Percentiles rank a stretch among this genome's conserved stretches.
Conservation (phyloP, 2,113 vertebrate species). For the Lepus europaeus region DNA sequence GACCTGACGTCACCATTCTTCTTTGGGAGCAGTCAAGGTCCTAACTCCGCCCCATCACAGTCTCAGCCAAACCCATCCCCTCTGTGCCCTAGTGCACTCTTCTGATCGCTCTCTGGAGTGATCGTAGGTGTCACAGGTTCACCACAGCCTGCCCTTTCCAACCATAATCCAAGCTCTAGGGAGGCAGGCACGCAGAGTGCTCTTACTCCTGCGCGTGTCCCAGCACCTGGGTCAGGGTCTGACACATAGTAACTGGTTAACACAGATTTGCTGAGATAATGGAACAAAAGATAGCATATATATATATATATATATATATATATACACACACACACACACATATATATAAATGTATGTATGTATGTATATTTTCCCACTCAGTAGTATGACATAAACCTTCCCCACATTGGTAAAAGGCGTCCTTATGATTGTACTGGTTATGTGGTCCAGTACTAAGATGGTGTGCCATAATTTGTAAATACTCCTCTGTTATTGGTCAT, state of each 20-base stretch:
- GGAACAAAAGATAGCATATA: neutral
- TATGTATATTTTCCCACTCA: too few species aligned
- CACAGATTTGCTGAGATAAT: neutral
- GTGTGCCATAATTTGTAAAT: neutral
- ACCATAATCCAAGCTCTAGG: neutral
- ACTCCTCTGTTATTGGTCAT: neutral
- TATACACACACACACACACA: too few species aligned
- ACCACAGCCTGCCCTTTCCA: neutral
- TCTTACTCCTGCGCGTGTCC: neutral
- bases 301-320: too few species aligned
- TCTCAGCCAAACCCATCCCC: too few species aligned
- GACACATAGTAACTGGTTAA: neutral
- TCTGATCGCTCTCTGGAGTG: neutral
- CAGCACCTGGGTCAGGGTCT: neutral
- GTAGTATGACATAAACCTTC: neutral
- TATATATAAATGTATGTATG: too few species aligned
- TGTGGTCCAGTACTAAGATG: neutral
- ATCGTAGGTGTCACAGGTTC: neutral
- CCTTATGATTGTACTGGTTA: neutral
- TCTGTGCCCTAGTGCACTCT: neutral
- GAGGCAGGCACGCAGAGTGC: neutral
- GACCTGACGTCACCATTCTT: neutral
- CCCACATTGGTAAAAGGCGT: neutral
- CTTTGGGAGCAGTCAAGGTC: too few species aligned
- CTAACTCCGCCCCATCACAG: neutral